These are phyloP conservation scores for Acyrthosiphon pisum DNA, from an alignment of 1,140 invertebrate species.

Conservation along the genomic window DNA sequence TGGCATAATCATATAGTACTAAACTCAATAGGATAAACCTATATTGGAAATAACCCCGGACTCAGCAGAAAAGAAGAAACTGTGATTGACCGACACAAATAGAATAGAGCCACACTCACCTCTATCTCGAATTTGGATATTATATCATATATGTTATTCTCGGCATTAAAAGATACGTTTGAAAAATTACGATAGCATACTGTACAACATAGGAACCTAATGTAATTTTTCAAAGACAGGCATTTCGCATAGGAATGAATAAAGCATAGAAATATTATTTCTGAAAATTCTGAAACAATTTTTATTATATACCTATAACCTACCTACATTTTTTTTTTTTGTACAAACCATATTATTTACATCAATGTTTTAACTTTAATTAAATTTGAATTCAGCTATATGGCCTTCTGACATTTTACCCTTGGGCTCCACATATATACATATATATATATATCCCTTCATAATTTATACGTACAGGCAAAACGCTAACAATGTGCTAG, in stretches of 20 bases:
- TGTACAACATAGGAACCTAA: not conserved
- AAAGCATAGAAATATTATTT: not conserved
- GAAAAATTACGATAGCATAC: not conserved
- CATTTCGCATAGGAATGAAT: not conserved
- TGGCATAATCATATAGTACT: too few relatives aligned
- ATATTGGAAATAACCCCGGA: too few relatives aligned
- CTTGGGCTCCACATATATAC: not conserved
- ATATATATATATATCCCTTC: not conserved
- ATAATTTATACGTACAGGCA: not conserved
- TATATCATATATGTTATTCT: not conserved
- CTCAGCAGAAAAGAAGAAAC: too few relatives aligned
- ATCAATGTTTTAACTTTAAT: conserved; percentile 27
- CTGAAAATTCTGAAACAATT: not conserved
- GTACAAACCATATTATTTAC: not conserved
- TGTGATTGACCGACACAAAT: too few relatives aligned
- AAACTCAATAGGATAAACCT: too few relatives aligned
- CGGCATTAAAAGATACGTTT: not conserved
- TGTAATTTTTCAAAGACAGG: not conserved
- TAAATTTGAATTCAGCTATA: not conserved
- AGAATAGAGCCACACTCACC: too few relatives aligned
- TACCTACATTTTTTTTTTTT: too few relatives aligned
- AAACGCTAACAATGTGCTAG: conserved; percentile 30
- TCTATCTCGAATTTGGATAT: too few relatives aligned
- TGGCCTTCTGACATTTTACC: not conserved
- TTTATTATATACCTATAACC: not conserved